phyloP scores from a whole-genome alignment of 2,113 vertebrate species.

The Eleginops maclovinus region DNA sequence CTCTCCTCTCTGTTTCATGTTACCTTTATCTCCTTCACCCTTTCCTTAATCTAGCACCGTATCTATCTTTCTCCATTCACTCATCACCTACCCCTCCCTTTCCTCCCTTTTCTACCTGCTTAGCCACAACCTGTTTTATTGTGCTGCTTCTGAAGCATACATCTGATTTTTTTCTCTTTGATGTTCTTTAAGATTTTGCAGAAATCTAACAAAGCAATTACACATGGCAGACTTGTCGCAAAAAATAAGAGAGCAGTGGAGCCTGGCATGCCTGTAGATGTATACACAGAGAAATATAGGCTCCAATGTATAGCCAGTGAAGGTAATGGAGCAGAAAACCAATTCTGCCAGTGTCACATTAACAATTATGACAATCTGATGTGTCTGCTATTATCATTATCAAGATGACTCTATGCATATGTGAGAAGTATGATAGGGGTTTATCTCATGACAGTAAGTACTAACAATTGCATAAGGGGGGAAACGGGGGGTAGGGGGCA shows the following conservation, averaged over 20 bases:
- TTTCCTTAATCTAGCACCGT: not conserved
- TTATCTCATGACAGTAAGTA: slow-evolving; percentile 17
- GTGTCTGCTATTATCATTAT: slow-evolving; percentile 65
- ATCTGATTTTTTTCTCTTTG: slow-evolving; percentile 47
- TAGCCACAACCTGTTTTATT: slow-evolving; percentile 23
- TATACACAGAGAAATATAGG: slow-evolving; percentile 50
- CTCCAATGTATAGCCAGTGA: slow-evolving; percentile 48
- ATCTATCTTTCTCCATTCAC: slow-evolving; percentile 17
- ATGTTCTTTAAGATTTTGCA: slow-evolving; percentile 65
- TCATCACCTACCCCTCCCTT: not conserved
- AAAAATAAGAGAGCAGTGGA: slow-evolving; percentile 44
- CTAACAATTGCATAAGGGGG: slow-evolving; percentile 1
- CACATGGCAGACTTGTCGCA: slow-evolving; percentile 56
- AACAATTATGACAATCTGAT: slow-evolving; percentile 78
- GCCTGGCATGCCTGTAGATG: slow-evolving; percentile 60
- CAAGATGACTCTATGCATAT: slow-evolving; percentile 57
- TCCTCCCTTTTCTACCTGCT: slow-evolving; percentile 15
- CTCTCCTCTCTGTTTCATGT: slow-evolving; percentile 40
- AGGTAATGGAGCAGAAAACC: slow-evolving; percentile 80
- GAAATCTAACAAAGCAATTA: slow-evolving; percentile 76
- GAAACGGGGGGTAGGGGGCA: not conserved
- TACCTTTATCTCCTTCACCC: slow-evolving; percentile 1
- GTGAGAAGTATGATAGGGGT: slow-evolving; percentile 46
- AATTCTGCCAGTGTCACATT: slow-evolving; percentile 68
- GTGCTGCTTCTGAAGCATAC: slow-evolving; percentile 35